A percentile compares a stretch with the other conserved stretches of the same genome.
phyloP scores from a whole-genome alignment of 2,113 vertebrate genomes.

The Gasterosteus aculeatus region DNA sequence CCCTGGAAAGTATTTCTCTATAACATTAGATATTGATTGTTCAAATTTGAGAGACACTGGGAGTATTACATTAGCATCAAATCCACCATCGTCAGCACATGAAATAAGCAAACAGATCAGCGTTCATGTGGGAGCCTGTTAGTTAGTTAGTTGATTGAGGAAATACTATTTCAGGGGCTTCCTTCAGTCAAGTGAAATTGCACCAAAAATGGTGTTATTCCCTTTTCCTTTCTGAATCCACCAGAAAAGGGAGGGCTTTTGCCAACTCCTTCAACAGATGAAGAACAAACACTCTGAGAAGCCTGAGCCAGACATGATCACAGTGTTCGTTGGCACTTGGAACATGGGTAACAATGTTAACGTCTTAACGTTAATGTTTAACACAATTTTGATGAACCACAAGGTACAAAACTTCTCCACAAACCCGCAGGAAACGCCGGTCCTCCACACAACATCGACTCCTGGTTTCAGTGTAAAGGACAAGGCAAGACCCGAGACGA shows the following conservation, averaged over 20 bases:
- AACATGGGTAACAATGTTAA: conserved; percentile 89
- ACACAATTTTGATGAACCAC: not conserved
- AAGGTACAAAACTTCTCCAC: not conserved
- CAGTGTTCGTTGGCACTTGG: conserved; percentile 96
- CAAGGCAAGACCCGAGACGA: conserved; percentile 95
- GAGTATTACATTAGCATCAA: not conserved
- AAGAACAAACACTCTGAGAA: conserved; percentile 97
- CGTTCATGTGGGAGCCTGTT: not conserved
- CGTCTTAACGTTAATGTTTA: not conserved
- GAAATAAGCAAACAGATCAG: not conserved
- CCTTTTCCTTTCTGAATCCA: not conserved
- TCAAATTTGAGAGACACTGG: not conserved
- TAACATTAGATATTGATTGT: not conserved
- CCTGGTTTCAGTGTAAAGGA: conserved; percentile 98
- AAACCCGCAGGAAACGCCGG: conserved; percentile 86
- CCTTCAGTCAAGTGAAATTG: not conserved
- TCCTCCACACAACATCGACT: conserved; percentile 89
- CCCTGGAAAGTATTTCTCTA: not conserved
- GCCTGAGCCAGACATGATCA: conserved; percentile 97
- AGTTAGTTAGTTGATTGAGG: not conserved
- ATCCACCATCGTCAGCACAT: too few relatives aligned
- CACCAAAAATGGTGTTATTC: not conserved
- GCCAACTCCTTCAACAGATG: conserved; percentile 98
- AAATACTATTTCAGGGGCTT: not conserved
- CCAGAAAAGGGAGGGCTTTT: conserved; percentile 97